phyloP scores from a whole-genome alignment of 2,888 invertebrate species.

The Saturnia pavonia region DNA sequence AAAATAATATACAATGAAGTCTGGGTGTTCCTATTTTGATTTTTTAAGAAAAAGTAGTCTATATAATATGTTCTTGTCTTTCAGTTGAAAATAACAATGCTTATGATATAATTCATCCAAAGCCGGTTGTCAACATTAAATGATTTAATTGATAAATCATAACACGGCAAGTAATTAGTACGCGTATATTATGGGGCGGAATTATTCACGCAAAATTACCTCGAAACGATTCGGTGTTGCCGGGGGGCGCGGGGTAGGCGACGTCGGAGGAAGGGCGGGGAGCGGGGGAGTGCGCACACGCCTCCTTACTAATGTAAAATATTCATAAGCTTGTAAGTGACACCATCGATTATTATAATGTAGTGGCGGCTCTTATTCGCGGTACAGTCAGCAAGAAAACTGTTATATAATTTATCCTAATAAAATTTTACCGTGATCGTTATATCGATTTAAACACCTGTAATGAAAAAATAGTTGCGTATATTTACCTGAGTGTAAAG shows the following conservation, averaged over 20 bases:
- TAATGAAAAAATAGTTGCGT: no score
- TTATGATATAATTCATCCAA: background rate
- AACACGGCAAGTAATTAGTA: conserved; percentile 7
- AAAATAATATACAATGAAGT: no score
- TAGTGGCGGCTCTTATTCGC: conserved; percentile 39
- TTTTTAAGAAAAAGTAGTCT: no score
- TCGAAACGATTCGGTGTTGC: conserved; percentile 2
- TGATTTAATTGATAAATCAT: background rate
- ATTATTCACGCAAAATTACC: conserved; percentile 8
- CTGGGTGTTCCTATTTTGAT: no score
- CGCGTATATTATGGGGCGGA: background rate
- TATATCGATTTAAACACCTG: background rate
- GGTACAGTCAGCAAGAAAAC: conserved; percentile 36
- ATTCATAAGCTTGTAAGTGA: conserved; percentile 62
- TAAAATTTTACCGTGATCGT: background rate
- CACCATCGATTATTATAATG: conserved; percentile 63
- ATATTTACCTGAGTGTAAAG: no score
- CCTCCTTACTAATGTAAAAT: conserved; percentile 44
- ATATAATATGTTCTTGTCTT: no score
- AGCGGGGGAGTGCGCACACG: background rate
- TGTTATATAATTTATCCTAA: conserved; percentile 19
- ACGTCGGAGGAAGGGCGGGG: background rate
- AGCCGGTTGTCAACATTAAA: background rate
- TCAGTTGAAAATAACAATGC: no score
- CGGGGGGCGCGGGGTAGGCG: background rate